phyloP scores from a whole-genome alignment of 2,888 invertebrate genomes.

The Lasiommata megera region DNA sequence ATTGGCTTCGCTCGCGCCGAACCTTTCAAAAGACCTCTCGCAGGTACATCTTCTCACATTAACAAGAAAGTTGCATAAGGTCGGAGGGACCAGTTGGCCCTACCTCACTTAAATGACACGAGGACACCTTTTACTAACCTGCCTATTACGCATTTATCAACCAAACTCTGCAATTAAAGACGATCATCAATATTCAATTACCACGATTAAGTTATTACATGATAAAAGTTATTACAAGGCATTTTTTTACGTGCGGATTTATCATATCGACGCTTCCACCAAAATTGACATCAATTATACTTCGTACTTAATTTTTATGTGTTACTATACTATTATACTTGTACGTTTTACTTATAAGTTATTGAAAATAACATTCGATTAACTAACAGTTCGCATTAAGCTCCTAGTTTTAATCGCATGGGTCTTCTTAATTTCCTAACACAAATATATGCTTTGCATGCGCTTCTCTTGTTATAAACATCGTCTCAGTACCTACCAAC shows the following conservation, averaged over 20 bases:
- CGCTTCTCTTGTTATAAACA: slow-evolving; percentile 8
- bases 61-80: slow-evolving; percentile 52
- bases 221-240: slow-evolving; percentile 20
- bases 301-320: neutral
- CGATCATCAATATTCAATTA: slow-evolving; percentile 26
- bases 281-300: slow-evolving; percentile 1
- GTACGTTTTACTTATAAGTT: neutral
- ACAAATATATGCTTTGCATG: slow-evolving; percentile 21
- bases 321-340: neutral
- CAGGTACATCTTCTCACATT: slow-evolving; percentile 43
- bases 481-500: neutral
- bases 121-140: slow-evolving; percentile 42
- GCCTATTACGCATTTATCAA: slow-evolving; percentile 26
- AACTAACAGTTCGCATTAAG: slow-evolving; percentile 1
- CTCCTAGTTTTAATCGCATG: slow-evolving; percentile 21
- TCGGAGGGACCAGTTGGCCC: slow-evolving; percentile 44
- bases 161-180: slow-evolving; percentile 26
- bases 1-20: slow-evolving; percentile 41
- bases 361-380: neutral
- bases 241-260: slow-evolving; percentile 5
- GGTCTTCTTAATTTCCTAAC: slow-evolving; percentile 27
- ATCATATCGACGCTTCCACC: neutral
- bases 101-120: slow-evolving; percentile 49
- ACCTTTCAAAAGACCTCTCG: slow-evolving; percentile 46
- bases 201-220: slow-evolving; percentile 21